Conservation (phyloP, 1,140 invertebrate species). For the Drosophila prosaltans region DNA sequence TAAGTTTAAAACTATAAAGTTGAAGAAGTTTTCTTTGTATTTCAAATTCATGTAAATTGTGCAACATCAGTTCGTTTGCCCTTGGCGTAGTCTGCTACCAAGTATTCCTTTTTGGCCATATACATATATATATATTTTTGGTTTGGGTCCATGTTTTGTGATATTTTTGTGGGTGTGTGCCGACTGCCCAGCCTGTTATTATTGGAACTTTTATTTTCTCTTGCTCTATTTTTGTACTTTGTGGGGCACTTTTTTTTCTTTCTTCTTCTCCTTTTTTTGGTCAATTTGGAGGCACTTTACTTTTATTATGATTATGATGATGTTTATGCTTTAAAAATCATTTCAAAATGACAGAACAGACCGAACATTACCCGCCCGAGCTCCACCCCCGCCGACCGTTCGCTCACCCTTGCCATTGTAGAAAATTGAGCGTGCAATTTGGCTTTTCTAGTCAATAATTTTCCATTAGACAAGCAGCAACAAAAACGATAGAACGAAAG, state of each 20-base stretch:
- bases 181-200: neutral
- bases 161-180: neutral
- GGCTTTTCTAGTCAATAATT: slow-evolving; percentile 75
- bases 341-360: slow-evolving; percentile 48
- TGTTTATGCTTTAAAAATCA: slow-evolving; percentile 57
- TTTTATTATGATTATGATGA: slow-evolving; percentile 49
- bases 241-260: neutral
- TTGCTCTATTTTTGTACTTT: slow-evolving; percentile 10
- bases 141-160: neutral
- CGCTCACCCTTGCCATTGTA: slow-evolving; percentile 18
- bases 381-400: neutral
- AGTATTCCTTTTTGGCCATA: slow-evolving; percentile 20
- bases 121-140: neutral
- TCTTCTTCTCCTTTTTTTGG: slow-evolving; percentile 3
- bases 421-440: slow-evolving; percentile 75
- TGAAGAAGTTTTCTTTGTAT: neutral
- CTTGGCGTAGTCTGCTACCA: neutral
- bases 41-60: neutral
- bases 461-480: slow-evolving; percentile 64
- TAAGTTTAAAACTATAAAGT: neutral
- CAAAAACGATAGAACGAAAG: slow-evolving; percentile 32
- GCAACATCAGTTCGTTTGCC: neutral
- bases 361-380: slow-evolving; percentile 33
- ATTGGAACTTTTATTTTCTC: neutral
- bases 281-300: slow-evolving; percentile 59